Evolutionary conservation across 1,140 invertebrate genomes (phyloP), one percentile per base, ranked within the genome.

Genomic region (Drosophila malerkotliana): DNA sequence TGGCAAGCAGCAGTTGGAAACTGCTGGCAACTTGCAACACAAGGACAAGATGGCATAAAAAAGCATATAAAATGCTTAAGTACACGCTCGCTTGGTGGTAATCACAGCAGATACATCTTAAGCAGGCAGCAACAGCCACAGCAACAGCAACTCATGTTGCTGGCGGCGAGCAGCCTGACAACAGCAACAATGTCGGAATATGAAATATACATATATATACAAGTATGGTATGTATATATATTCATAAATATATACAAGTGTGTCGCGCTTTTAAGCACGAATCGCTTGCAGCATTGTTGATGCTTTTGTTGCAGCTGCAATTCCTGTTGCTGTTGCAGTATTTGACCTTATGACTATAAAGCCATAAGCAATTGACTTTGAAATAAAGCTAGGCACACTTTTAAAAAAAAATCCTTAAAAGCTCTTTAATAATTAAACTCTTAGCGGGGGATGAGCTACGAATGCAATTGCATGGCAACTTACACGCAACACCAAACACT

Each of bases 41-140:
- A 84, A 84, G 81, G 80, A 81, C 74, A 85, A 82, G 73, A 74
- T 79, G 78, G 79, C 82, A 85, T 63, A 75, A 76, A 81, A 81
- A 89, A 63, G 75, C 87, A 90, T 90, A 87, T 82, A 83, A 90
- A 90, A 89, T 90, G 80, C 78, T 89, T 89, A 90, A 90, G 81
- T 85, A 90, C 87, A 90, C 81, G 80, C 79, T 90, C 72, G 79
- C 76, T 52, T 85, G 72, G 84, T 77, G 82, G 82, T 79, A 87
- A 87, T 87, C 82, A 82, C 72, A 67, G 75, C 83, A 87, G 71
- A 87, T 82, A 79, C 78, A 87, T 87, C 75, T 87, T 81, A 78
- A 85, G 77, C 82, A 87, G 82, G 67, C 83, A 75, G 60, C 57
- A 60, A 34, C 55, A 9, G 12, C 34, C 6, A 39, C 37, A 39